Evolutionary conservation across 2,113 vertebrate genomes (phyloP).

Genomic region (Callospermophilus lateralis): DNA sequence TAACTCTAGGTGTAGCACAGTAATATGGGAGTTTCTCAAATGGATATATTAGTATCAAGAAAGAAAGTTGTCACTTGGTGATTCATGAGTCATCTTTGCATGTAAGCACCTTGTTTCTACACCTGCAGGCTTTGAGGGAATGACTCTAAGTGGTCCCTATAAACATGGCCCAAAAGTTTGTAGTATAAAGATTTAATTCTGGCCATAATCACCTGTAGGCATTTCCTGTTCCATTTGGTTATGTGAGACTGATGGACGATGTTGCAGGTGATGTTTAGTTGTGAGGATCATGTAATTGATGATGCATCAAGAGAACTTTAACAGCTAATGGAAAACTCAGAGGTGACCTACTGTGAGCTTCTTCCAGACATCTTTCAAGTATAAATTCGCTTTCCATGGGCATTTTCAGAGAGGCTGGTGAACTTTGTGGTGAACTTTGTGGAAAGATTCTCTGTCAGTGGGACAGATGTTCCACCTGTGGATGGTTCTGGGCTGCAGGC

Average conservation of each 20-base stretch:
- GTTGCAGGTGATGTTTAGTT: background rate
- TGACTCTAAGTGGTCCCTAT: background rate
- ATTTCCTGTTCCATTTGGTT: slow-evolving; percentile 18
- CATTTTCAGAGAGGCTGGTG: background rate
- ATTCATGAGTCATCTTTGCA: background rate
- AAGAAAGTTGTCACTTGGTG: background rate
- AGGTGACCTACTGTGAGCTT: background rate
- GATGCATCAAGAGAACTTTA: background rate
- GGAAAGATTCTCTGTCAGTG: background rate
- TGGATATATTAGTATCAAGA: background rate
- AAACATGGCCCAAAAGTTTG: background rate
- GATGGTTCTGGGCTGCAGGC: background rate
- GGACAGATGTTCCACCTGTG: background rate
- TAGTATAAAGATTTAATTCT: background rate
- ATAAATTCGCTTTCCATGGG: background rate
- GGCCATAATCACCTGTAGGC: background rate
- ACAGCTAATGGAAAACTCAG: background rate
- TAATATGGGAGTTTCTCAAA: background rate
- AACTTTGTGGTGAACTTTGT: background rate
- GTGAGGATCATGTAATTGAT: background rate
- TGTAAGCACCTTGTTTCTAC: background rate
- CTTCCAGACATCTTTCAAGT: background rate
- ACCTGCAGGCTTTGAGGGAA: background rate
- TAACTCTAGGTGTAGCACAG: background rate
- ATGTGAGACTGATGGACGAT: background rate